Conservation (phyloP, 1,140 invertebrate species). For the Ceratitis capitata region DNA sequence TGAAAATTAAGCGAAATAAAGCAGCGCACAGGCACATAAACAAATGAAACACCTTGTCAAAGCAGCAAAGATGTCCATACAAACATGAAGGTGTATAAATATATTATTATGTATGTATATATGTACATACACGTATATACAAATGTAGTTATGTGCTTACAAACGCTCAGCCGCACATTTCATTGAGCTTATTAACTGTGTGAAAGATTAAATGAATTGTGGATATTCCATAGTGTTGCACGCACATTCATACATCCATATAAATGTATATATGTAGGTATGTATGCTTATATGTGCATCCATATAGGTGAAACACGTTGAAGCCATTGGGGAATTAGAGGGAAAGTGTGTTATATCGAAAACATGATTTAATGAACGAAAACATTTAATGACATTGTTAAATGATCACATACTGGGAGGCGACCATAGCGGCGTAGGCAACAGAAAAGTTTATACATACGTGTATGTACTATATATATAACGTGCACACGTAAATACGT, state of each 20-base stretch:
- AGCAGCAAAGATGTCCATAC: neutral
- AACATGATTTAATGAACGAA: constrained; percentile 40
- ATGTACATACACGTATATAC: neutral
- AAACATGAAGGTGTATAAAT: neutral
- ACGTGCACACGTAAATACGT: neutral
- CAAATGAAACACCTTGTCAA: neutral
- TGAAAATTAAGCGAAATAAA: constrained; percentile 13
- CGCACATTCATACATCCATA: neutral
- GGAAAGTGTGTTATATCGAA: constrained; percentile 28
- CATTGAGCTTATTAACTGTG: constrained; percentile 46
- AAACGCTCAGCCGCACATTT: constrained; percentile 13
- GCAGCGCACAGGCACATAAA: neutral
- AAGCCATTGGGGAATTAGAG: neutral
- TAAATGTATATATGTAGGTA: neutral
- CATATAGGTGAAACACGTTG: too few relatives aligned
- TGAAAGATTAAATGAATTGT: constrained; percentile 45
- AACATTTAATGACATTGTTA: constrained; percentile 39
- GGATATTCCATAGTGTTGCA: neutral
- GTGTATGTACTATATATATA: neutral
- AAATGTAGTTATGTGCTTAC: neutral
- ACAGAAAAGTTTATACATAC: neutral
- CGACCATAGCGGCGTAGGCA: neutral
- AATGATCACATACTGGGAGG: neutral
- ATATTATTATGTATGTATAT: neutral
- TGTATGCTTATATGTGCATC: too few relatives aligned